Evolutionary conservation across 2,888 invertebrate species (phyloP).

Genomic region (Lasioglossum morio): DNA sequence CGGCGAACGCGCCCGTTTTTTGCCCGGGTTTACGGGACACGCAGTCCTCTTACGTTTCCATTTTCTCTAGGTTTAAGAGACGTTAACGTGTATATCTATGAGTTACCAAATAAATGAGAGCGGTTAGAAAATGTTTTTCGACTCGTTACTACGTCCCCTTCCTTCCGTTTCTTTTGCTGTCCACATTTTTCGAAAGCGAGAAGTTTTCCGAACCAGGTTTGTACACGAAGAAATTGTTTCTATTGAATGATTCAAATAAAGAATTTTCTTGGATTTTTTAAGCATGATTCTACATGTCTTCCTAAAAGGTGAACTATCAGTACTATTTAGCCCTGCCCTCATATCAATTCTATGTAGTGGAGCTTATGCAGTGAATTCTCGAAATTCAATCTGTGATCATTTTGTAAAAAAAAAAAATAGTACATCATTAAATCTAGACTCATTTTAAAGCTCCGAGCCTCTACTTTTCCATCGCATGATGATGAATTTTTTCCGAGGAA

Average conservation of each 20-base stretch:
- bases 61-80: conserved; percentile 69
- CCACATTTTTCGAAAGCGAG: not conserved
- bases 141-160: not conserved
- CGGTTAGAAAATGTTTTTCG: conserved; percentile 75
- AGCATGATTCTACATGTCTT: not conserved
- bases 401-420: not conserved
- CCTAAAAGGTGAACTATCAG: not conserved
- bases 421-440: not conserved
- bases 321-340: no score
- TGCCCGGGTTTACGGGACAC: conserved; percentile 54
- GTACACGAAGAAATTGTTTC: not conserved
- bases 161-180: no score
- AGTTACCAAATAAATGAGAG: conserved; percentile 83
- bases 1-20: conserved; percentile 27
- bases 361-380: no score
- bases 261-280: not conserved
- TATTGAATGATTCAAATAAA: not conserved
- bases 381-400: not conserved
- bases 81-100: conserved; percentile 79
- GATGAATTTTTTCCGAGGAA: not conserved
- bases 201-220: not conserved
- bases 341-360: no score
- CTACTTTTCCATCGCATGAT: not conserved
- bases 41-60: conserved; percentile 52
- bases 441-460: not conserved